phyloP scores from a whole-genome alignment of 2,797 vertebrate species.

The Clarias laeviceps region DNA sequence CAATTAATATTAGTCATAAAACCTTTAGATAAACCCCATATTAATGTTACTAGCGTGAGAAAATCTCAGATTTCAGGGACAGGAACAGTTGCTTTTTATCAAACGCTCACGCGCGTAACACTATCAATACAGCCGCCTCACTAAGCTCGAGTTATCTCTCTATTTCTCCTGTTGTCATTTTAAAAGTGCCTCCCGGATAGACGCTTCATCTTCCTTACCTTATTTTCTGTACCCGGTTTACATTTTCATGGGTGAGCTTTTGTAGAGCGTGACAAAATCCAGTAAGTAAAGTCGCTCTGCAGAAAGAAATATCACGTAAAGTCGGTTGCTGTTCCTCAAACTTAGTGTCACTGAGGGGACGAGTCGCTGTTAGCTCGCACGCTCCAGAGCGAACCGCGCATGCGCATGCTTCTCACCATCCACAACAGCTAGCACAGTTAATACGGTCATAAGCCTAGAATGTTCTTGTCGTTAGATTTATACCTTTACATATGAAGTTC shows the following conservation, averaged over 20 bases:
- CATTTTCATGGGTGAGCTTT: neutral
- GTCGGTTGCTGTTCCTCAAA: slow-evolving; percentile 10
- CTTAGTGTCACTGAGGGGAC: slow-evolving; percentile 19
- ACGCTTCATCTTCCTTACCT: slow-evolving; percentile 18
- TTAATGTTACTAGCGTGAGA: neutral
- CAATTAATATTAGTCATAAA: neutral
- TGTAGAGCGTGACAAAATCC: slow-evolving; percentile 15
- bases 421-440: neutral
- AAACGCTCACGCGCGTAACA: neutral
- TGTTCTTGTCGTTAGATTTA: neutral
- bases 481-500: neutral
- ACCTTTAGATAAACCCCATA: neutral
- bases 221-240: slow-evolving; percentile 13
- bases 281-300: neutral
- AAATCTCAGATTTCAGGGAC: neutral
- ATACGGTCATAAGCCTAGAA: neutral
- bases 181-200: neutral
- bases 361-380: slow-evolving; percentile 1
- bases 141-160: neutral
- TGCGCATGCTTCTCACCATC: neutral
- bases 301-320: neutral
- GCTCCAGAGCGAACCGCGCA: slow-evolving; percentile 30
- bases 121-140: neutral
- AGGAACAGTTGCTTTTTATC: neutral
- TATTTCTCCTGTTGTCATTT: slow-evolving; percentile 3